phyloP scores from a whole-genome alignment of 2,888 invertebrate species.

The Agrotis segetum region DNA sequence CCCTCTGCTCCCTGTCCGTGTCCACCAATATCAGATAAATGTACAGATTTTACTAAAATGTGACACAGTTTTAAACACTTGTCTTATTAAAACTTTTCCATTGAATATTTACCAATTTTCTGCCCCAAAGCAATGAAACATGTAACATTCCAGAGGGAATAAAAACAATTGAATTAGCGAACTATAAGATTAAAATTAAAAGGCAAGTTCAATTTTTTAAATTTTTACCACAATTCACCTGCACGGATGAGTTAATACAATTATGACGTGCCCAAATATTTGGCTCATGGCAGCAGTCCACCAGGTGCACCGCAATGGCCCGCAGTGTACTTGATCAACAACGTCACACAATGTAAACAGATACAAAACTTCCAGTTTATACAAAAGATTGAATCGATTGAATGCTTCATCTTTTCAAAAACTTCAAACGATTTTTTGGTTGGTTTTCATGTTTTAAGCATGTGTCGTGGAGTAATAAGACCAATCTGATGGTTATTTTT shows the following conservation, averaged over 20 bases:
- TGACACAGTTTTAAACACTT: background rate
- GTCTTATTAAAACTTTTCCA: background rate
- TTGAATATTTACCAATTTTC: slow-evolving; percentile 8
- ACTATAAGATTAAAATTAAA: slow-evolving; percentile 44
- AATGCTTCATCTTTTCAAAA: background rate
- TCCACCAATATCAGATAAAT: background rate
- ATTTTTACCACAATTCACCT: slow-evolving; percentile 33
- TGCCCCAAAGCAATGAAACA: slow-evolving; percentile 8
- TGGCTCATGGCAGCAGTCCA: slow-evolving; percentile 38
- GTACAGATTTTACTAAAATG: background rate
- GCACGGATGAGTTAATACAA: slow-evolving; percentile 51
- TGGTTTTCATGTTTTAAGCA: too few relatives aligned
- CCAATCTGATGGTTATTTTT: too few relatives aligned
- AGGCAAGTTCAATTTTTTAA: slow-evolving; percentile 16
- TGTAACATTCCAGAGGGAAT: slow-evolving; percentile 23
- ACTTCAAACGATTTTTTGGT: too few relatives aligned
- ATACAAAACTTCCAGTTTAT: slow-evolving; percentile 25
- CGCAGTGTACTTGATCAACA: slow-evolving; percentile 53
- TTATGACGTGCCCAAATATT: slow-evolving; percentile 56
- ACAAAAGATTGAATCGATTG: background rate
- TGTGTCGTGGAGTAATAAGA: too few relatives aligned
- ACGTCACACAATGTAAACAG: background rate
- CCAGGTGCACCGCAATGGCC: slow-evolving; percentile 48
- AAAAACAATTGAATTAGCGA: slow-evolving; percentile 20
- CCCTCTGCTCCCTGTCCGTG: background rate